These are phyloP conservation scores for Hesperia comma DNA, from an alignment of 2,888 invertebrate genomes.

Conservation along the genomic window DNA sequence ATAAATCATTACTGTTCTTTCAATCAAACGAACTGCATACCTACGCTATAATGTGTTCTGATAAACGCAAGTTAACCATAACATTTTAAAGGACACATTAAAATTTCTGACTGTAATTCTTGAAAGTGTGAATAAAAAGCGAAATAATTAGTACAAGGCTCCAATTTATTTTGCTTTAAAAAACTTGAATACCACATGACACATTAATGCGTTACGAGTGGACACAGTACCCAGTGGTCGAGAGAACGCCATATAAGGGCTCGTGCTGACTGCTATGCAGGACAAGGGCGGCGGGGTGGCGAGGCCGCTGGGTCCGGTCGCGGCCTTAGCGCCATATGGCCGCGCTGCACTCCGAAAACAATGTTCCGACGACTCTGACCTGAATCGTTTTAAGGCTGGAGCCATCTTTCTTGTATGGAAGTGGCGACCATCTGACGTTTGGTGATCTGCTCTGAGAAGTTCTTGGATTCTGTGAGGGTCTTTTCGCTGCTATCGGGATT, in stretches of 20 bases:
- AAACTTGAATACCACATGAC: slow-evolving; percentile 3
- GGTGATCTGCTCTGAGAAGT: no score
- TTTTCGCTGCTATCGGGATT: no score
- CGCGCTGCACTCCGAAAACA: slow-evolving; percentile 36
- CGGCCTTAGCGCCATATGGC: slow-evolving; percentile 43
- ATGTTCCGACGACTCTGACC: slow-evolving; percentile 4
- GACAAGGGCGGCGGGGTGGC: slow-evolving; percentile 50
- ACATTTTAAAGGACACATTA: neutral
- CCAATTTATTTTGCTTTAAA: neutral
- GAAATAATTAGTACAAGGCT: slow-evolving; percentile 1
- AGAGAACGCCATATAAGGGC: slow-evolving; percentile 42
- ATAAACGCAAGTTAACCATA: neutral
- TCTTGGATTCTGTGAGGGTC: no score
- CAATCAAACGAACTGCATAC: no score
- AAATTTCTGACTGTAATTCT: neutral
- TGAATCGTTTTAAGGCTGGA: neutral
- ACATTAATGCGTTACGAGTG: slow-evolving; percentile 18
- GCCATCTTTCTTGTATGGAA: neutral
- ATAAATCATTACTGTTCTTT: no score
- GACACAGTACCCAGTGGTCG: slow-evolving; percentile 1
- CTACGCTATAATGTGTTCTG: no score
- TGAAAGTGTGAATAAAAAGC: neutral
- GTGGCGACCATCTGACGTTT: neutral
- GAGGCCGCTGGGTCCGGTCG: slow-evolving; percentile 38
- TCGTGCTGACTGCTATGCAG: slow-evolving; percentile 39